These are phyloP conservation scores for Anastrepha obliqua DNA, from an alignment of 1,140 invertebrate genomes.

Conservation along the genomic window DNA sequence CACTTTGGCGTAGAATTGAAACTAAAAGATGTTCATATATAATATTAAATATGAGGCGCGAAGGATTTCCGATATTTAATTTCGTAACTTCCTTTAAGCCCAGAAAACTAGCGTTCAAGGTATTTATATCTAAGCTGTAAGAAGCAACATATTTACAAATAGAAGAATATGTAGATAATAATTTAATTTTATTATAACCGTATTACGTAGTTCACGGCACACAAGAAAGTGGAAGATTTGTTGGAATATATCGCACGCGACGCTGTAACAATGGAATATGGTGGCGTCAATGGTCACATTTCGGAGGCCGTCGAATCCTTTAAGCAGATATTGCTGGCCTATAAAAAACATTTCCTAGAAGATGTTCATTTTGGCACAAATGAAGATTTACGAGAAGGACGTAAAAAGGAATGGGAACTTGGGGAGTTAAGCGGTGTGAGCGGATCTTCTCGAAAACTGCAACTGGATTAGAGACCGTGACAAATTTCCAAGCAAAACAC, in stretches of 20 bases:
- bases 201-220: slow-evolving; percentile 72
- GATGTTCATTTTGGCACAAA: slow-evolving; percentile 77
- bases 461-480: slow-evolving; percentile 62
- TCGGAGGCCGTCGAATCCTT: slow-evolving; percentile 75
- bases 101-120: slow-evolving; percentile 75
- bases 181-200: slow-evolving; percentile 32
- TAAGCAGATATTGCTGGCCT: slow-evolving; percentile 74
- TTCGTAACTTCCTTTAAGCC: slow-evolving; percentile 75
- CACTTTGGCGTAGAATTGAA: slow-evolving; percentile 63
- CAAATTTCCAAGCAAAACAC: background rate
- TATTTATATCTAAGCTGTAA: slow-evolving; percentile 58
- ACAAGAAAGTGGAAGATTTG: slow-evolving; percentile 75
- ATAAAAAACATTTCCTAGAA: slow-evolving; percentile 75
- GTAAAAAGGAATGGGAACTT: slow-evolving; percentile 63
- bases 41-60: slow-evolving; percentile 73
- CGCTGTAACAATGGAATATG: slow-evolving; percentile 78
- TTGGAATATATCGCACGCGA: slow-evolving; percentile 75
- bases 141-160: too few relatives aligned
- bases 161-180: background rate
- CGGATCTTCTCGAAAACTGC: slow-evolving; percentile 77
- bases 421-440: slow-evolving; percentile 65
- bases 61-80: slow-evolving; percentile 75
- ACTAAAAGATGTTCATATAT: slow-evolving; percentile 66
- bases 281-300: slow-evolving; percentile 75
- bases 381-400: slow-evolving; percentile 75